phyloP scores from a whole-genome alignment of 1,140 invertebrate genomes.

The Homarus americanus region DNA sequence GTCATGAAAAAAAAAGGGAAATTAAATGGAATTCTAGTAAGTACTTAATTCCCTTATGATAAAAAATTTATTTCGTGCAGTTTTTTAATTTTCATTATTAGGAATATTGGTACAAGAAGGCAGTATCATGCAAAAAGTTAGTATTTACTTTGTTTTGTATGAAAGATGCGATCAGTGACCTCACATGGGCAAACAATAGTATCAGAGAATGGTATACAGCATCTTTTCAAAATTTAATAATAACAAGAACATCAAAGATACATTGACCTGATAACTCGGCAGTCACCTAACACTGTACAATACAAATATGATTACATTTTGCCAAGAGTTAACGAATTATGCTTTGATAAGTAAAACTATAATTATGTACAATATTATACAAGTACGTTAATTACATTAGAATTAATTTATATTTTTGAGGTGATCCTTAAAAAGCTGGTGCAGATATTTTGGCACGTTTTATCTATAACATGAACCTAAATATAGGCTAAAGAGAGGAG shows the following conservation, averaged over 20 bases:
- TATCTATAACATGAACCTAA: slow-evolving; percentile 58
- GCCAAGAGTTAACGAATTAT: slow-evolving; percentile 66
- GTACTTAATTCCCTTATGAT: background rate
- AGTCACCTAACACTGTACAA: slow-evolving; percentile 69
- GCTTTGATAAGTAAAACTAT: slow-evolving; percentile 56
- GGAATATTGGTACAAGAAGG: slow-evolving; percentile 17
- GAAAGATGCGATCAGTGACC: background rate
- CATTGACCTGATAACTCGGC: slow-evolving; percentile 33
- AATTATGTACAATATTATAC: slow-evolving; percentile 63
- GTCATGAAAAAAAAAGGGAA: slow-evolving; percentile 8
- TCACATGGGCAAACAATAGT: slow-evolving; percentile 43
- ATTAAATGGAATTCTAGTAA: background rate
- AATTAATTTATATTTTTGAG: slow-evolving; percentile 58
- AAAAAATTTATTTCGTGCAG: background rate
- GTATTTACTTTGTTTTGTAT: background rate
- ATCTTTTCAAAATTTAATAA: slow-evolving; percentile 31
- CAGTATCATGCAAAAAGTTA: slow-evolving; percentile 30
- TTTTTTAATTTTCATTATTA: slow-evolving; percentile 1
- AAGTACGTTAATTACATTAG: slow-evolving; percentile 54
- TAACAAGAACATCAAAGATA: slow-evolving; percentile 69
- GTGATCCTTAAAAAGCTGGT: slow-evolving; percentile 65
- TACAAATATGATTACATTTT: slow-evolving; percentile 63
- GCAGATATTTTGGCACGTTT: slow-evolving; percentile 60
- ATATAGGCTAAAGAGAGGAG: slow-evolving; percentile 45
- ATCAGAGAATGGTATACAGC: slow-evolving; percentile 32